phyloP scores from a whole-genome alignment of 2,888 invertebrate genomes.

The Brachypalpus laphriformis region DNA sequence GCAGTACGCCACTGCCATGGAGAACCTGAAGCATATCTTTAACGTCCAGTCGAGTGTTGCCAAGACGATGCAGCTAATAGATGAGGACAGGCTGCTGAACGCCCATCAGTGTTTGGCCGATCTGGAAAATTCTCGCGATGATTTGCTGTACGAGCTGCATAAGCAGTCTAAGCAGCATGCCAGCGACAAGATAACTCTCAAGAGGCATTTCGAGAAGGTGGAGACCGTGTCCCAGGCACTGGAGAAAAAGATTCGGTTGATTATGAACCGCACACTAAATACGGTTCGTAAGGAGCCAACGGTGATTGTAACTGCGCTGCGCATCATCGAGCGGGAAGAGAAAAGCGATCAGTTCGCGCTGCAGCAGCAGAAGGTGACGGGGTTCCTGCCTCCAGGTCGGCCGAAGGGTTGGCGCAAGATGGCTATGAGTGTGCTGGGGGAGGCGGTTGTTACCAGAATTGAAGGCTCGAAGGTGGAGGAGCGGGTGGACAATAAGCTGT shows the following conservation, averaged over 20 bases:
- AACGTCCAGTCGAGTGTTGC: slow-evolving; percentile 98
- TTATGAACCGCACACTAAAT: slow-evolving; percentile 94
- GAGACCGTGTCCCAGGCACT: slow-evolving; percentile 93
- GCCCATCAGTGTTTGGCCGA: slow-evolving; percentile 97
- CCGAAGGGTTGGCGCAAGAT: slow-evolving; percentile 96
- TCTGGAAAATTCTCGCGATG: slow-evolving; percentile 97
- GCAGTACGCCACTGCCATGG: slow-evolving; percentile 98
- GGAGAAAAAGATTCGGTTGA: slow-evolving; percentile 95
- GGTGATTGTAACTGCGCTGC: slow-evolving; percentile 96
- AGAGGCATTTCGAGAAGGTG: slow-evolving; percentile 98
- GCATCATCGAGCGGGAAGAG: slow-evolving; percentile 98
- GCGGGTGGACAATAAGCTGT: slow-evolving; percentile 94
- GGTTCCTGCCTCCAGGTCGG: slow-evolving; percentile 96
- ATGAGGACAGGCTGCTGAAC: slow-evolving; percentile 96
- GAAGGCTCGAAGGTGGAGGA: slow-evolving; percentile 98
- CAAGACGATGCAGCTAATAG: slow-evolving; percentile 96
- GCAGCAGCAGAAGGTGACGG: slow-evolving; percentile 86
- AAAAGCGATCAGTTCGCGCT: slow-evolving; percentile 94
- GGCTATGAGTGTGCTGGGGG: slow-evolving; percentile 91
- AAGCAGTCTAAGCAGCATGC: slow-evolving; percentile 95
- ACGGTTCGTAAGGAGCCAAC: slow-evolving; percentile 97
- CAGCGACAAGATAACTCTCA: slow-evolving; percentile 93
- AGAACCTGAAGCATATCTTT: slow-evolving; percentile 98
- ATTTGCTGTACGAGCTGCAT: slow-evolving; percentile 96
- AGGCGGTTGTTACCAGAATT: slow-evolving; percentile 91